A percentile compares a stretch with the other conserved stretches of the same genome.
Conservation (phyloP, 2,888 invertebrate species). For the Helobdella robusta region DNA sequence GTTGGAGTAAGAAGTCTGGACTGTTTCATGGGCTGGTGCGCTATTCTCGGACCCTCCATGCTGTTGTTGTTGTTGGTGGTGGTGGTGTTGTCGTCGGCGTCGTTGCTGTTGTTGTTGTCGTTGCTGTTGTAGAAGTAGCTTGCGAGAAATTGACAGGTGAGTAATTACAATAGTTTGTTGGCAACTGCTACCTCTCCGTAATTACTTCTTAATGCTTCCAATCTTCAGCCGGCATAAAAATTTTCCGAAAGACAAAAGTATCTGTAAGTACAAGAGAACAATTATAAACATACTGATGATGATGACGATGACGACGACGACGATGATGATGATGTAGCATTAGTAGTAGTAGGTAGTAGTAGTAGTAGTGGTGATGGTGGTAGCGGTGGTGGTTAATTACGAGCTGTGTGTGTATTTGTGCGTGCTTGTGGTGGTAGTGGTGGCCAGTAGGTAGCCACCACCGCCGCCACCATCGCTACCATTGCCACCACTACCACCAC, state of each 20-base stretch:
- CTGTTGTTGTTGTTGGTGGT: neutral
- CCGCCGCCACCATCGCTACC: neutral
- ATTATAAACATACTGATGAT: neutral
- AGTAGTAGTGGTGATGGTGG: neutral
- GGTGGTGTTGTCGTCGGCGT: neutral
- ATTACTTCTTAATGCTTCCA: neutral
- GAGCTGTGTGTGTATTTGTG: too few relatives aligned
- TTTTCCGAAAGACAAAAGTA: neutral
- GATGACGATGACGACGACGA: neutral
- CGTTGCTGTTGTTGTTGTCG: neutral
- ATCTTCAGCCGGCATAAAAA: neutral
- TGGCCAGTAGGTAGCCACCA: too few relatives aligned
- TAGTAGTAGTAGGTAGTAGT: neutral
- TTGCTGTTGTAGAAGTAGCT: neutral
- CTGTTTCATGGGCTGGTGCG: neutral
- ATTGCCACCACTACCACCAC: neutral
- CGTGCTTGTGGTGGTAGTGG: too few relatives aligned
- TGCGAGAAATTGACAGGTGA: neutral
- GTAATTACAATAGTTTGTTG: neutral
- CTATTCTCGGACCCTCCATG: neutral
- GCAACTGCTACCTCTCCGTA: neutral
- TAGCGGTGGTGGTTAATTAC: too few relatives aligned
- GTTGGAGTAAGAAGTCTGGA: constrained; percentile 10
- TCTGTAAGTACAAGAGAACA: neutral
- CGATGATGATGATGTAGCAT: neutral